Percentiles rank a stretch among this genome's conserved stretches.
These are phyloP conservation scores for Parauchenoglanis ngamensis DNA, from an alignment of 2,797 vertebrate species.

Conservation along the genomic window DNA sequence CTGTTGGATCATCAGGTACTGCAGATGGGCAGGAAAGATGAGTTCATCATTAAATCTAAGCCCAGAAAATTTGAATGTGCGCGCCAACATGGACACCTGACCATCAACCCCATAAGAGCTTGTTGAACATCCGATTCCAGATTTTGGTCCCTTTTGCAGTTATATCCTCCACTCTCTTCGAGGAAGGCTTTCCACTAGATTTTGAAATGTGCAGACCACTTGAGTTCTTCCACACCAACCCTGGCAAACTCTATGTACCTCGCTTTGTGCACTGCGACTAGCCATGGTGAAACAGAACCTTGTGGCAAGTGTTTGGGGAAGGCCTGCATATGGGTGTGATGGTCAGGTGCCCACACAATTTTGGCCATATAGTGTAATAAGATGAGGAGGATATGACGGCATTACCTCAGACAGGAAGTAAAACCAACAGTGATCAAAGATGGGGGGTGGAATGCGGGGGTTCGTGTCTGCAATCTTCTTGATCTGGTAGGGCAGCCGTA, in stretches of 20 bases:
- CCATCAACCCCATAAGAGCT: not conserved
- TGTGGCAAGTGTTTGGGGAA: not conserved
- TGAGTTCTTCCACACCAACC: not conserved
- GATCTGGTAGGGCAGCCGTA: constrained; percentile 96
- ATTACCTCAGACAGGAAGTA: constrained; percentile 94
- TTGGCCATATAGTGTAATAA: not conserved
- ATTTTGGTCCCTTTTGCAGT: not conserved
- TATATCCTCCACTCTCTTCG: not conserved
- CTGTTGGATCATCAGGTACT: constrained; percentile 99
- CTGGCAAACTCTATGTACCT: not conserved
- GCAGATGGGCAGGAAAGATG: not conserved
- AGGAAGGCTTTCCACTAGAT: not conserved
- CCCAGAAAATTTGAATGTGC: not conserved
- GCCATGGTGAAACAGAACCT: not conserved
- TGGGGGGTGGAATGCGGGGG: constrained; percentile 90
- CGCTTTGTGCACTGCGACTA: too few species aligned
- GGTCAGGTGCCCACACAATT: not conserved
- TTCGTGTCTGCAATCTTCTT: constrained; percentile 98
- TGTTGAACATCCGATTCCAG: not conserved
- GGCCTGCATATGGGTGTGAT: not conserved
- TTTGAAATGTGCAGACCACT: not conserved
- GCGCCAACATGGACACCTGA: not conserved
- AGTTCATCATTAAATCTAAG: not conserved
- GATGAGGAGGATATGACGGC: too few species aligned
- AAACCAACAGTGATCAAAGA: constrained; percentile 99